Base-by-base conservation (phyloP, 2,113 vertebrate genomes). In the Balaeniceps rex region DNA sequence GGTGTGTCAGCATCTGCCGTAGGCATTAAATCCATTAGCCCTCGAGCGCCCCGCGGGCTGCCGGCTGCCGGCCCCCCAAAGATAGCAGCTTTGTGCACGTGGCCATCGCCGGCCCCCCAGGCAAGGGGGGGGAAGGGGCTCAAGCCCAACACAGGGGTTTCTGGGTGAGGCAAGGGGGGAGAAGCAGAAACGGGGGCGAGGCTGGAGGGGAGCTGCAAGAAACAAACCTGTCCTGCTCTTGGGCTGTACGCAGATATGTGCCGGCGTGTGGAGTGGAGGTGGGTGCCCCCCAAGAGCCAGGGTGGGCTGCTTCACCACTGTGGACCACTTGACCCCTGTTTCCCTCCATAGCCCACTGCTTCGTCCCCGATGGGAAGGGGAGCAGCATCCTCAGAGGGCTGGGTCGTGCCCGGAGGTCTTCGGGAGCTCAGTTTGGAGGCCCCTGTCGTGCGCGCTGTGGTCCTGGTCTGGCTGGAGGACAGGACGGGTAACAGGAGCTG, bases 381-480 rank as follows among this genome's bases (percentile, higher is more conserved):
- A 86, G 49, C 49, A 90, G 94, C 58, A 77, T 65, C 63, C 76
- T 80, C 58, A 47, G 72, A 36, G 76, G 52, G 44, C 58, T 70
- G 58, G 9, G 29, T 11, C 65, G 52, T 12, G 3, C 36, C 70
- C 29, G 4, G 13, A 77, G 52, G 55, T 65, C 55, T 15, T 19
- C 0, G 8, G 60, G 19, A 70, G 84, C 42, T 95, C 51, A 13
- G 66, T 28, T 22, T 65, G 47, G 58, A 90, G 89, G 40, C 52
- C 64, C 33, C 38, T 22, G 16, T 47, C 4, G n/a, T n/a, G 4
- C 0, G 1, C 5, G 3, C 88, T 80, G 92, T 88, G 92, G 75
- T 75, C 90, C 79, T 92, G 90, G 63, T 89, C 69, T 90, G 92
- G 94, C 97, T 96, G 97, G 47, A 88, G 83, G 57, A 60, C 40